These are phyloP conservation scores for Narcine bancroftii DNA, from an alignment of 2,113 vertebrate genomes.

Conservation along the genomic window DNA sequence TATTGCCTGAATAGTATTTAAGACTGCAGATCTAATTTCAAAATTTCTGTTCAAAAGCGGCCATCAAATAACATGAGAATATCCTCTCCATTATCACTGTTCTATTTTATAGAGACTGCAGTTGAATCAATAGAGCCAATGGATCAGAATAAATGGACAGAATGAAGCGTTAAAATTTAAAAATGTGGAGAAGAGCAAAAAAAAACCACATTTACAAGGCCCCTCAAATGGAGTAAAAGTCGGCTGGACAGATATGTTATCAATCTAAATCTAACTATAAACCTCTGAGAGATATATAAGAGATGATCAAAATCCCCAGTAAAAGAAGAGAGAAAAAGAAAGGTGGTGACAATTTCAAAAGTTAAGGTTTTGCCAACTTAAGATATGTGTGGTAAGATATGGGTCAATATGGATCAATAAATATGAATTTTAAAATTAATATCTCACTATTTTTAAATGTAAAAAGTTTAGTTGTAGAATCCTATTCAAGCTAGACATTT, in stretches of 20 bases:
- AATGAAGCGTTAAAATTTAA: neutral
- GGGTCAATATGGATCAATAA: no score
- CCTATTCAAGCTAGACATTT: no score
- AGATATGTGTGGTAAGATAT: neutral
- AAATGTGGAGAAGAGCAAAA: neutral
- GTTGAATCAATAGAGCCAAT: neutral
- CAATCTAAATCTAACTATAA: neutral
- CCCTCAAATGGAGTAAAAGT: neutral
- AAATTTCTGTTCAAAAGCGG: neutral
- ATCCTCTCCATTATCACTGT: neutral
- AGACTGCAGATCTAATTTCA: neutral
- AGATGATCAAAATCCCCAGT: neutral
- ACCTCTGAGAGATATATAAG: neutral
- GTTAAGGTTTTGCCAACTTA: neutral
- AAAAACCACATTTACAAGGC: no score
- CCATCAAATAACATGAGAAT: neutral
- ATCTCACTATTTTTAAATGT: no score
- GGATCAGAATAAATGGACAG: neutral
- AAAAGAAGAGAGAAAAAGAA: neutral
- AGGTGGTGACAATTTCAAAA: neutral
- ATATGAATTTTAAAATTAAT: no score
- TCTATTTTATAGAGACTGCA: neutral
- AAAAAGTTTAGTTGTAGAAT: no score
- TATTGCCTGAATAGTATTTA: neutral
- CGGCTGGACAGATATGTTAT: neutral